A percentile compares a stretch with the other conserved stretches of the same genome.
These are phyloP conservation scores for Griposia aprilina DNA, from an alignment of 2,888 invertebrate species.

Conservation along the genomic window DNA sequence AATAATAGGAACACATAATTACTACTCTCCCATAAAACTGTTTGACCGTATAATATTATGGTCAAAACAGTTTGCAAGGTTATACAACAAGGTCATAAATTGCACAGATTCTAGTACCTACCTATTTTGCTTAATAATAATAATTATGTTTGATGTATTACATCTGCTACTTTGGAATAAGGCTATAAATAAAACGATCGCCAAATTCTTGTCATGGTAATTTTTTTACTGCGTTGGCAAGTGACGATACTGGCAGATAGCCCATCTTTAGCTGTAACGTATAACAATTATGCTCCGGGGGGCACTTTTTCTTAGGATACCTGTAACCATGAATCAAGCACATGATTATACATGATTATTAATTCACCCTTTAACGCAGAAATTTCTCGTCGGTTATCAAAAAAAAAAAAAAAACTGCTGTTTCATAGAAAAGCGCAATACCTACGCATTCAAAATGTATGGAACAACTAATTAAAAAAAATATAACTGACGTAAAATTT, in stretches of 20 bases:
- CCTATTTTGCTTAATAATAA: conserved; percentile 33
- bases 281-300: neutral
- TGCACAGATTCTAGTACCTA: conserved; percentile 28
- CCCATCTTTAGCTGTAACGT: neutral
- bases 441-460: no score
- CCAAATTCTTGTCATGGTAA: conserved; percentile 16
- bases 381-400: no score
- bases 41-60: conserved; percentile 37
- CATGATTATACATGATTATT: no score
- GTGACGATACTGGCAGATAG: conserved; percentile 5
- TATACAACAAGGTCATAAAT: conserved; percentile 48
- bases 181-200: conserved; percentile 7
- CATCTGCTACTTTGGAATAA: conserved; percentile 17
- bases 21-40: conserved; percentile 17
- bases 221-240: conserved; percentile 8
- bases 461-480: no score
- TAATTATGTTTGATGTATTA: conserved; percentile 24
- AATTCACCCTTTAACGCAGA: no score
- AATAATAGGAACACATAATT: conserved; percentile 28
- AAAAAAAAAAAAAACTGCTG: no score
- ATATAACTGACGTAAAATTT: no score
- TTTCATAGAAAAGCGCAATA: no score
- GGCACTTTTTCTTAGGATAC: neutral
- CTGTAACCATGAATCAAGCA: no score
- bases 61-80: conserved; percentile 56